Evolutionary conservation across 1,140 invertebrate genomes (phyloP).

Genomic region (Drosophila kurseongensis): DNA sequence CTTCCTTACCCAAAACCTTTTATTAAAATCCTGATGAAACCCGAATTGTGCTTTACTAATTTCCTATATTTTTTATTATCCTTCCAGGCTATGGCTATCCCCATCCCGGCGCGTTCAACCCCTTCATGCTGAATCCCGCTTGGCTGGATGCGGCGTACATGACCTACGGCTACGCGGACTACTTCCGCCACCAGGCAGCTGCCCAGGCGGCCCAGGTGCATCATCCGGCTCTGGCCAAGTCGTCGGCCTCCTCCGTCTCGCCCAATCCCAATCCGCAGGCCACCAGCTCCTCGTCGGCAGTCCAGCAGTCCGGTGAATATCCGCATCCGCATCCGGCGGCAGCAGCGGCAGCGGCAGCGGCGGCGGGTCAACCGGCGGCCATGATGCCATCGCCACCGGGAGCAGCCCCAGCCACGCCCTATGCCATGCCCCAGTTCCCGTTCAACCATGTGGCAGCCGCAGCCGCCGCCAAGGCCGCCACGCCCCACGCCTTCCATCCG

Average conservation of each 20-base stretch:
- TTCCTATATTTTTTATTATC: slow-evolving; percentile 75
- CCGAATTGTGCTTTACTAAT: slow-evolving; percentile 14
- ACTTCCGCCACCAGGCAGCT: slow-evolving; percentile 82
- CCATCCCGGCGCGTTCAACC: slow-evolving; percentile 88
- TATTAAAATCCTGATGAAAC: not conserved
- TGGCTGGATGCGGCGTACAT: slow-evolving; percentile 92
- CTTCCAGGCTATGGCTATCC: slow-evolving; percentile 90
- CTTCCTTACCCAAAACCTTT: not conserved
- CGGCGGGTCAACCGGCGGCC: slow-evolving; percentile 35
- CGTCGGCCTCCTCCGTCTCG: slow-evolving; percentile 35
- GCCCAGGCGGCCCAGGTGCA: slow-evolving; percentile 63
- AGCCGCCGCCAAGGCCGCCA: slow-evolving; percentile 64
- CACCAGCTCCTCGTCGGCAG: slow-evolving; percentile 49
- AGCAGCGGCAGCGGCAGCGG: slow-evolving; percentile 50
- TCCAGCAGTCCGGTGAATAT: slow-evolving; percentile 27
- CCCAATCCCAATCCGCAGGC: slow-evolving; percentile 27
- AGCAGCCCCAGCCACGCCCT: slow-evolving; percentile 62
- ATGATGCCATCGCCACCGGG: slow-evolving; percentile 85
- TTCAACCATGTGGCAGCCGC: slow-evolving; percentile 85
- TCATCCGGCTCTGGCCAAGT: slow-evolving; percentile 87
- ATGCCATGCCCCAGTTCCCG: slow-evolving; percentile 85
- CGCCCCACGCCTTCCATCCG: slow-evolving; percentile 80
- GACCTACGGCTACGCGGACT: slow-evolving; percentile 89
- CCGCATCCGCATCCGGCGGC: slow-evolving; percentile 43
- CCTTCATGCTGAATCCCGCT: slow-evolving; percentile 89